Evolutionary conservation across 64 coral and sea anemone genomes (phyloP), one percentile per base, ranked within the genome.

Genomic region (Hydrozoanthus tunicans): DNA sequence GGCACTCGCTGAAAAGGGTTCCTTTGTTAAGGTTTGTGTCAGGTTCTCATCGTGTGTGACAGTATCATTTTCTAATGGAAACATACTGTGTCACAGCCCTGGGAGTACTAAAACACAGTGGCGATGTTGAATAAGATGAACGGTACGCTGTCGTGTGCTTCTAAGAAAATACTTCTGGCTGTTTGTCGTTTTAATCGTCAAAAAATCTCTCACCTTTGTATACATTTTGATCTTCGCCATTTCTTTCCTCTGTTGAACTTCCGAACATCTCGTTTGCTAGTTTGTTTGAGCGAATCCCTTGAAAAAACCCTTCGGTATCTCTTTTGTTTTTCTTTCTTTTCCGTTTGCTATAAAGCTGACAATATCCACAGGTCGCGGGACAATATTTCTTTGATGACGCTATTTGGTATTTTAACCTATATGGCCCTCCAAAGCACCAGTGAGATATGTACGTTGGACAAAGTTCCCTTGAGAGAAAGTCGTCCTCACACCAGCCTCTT

Each of bases 321-420:
- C 80, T 82, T 43, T 53, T 82, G 12, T 43, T 0, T 51, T 63
- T 81, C 2, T 53, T 15, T 65, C 53, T 65, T 11, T 65, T 65
- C 15, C 17, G 61, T 65, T 82, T 52, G 58, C 80, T 82, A 32
- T 82, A 82, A 12, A 52, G 62, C 60, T 65, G 11, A 15, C 80
- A 82, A 65, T 82, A 53, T 52, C 80, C 80, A 43, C 80, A 82
- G 11, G 80, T 82, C 27, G 80, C 80, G 64, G 80, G 80, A 10
- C 80, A 82, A 15, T 52, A 52, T 32, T 65, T 82, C 6, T 64
- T 82, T 64, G 80, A 65, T 3, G 3, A 5, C 1, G 7, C 3
- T 32, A 82, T 82, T 82, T 7, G 61, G 25, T 82, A 65, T 63
- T 82, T 82, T 0, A 82, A 12, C 11, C 11, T 82, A 10, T 64